Conservation (phyloP, 2,113 vertebrate genomes). For the Vulpes lagopus region DNA sequence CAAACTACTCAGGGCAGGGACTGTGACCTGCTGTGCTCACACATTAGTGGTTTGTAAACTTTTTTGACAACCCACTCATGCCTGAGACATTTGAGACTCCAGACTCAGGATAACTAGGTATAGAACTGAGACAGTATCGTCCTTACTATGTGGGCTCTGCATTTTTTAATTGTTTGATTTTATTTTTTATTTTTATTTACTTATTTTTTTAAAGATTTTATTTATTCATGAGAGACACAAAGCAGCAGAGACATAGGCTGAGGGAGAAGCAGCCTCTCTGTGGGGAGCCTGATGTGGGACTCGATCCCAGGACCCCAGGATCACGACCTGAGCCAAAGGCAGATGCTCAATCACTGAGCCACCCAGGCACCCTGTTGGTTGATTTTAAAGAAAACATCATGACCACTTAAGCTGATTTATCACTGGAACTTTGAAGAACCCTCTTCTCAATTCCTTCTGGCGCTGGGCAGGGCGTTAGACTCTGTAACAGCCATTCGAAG, state of each 20-base stretch:
- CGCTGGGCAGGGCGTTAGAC: neutral
- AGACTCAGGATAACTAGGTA: neutral
- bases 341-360: no score
- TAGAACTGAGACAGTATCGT: neutral
- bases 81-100: neutral
- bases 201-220: no score
- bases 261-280: no score
- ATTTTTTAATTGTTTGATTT: neutral
- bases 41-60: neutral
- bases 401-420: neutral
- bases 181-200: no score
- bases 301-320: no score
- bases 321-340: no score
- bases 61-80: accelerated
- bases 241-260: no score
- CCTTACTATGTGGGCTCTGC: neutral
- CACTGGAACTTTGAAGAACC: neutral
- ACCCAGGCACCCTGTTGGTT: no score
- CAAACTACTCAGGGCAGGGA: accelerated
- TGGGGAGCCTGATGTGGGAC: no score
- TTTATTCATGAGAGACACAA: no score
- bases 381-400: neutral
- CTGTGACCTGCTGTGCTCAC: neutral
- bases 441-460: neutral
- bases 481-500: no score